A percentile compares a stretch with the other conserved stretches of the same genome.
Evolutionary conservation across 2,888 invertebrate genomes (phyloP).

Genomic region (Drepana falcataria): DNA sequence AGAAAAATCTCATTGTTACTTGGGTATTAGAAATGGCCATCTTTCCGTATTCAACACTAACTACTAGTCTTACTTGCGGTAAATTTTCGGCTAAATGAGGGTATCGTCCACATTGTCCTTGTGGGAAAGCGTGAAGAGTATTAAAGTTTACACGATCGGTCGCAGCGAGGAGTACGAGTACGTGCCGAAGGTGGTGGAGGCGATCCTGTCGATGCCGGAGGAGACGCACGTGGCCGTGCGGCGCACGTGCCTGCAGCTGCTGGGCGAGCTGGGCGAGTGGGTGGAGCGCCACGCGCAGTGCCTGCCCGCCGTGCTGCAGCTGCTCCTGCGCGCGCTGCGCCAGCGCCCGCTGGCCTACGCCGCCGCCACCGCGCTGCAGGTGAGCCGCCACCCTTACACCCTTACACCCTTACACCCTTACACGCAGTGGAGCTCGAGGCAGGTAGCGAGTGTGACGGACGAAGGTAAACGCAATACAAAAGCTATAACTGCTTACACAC

Average conservation of each 20-base stretch:
- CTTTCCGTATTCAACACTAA: too few relatives aligned
- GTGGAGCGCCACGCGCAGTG: slow-evolving; percentile 91
- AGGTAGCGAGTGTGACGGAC: too few relatives aligned
- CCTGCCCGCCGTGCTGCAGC: slow-evolving; percentile 75
- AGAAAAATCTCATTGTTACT: too few relatives aligned
- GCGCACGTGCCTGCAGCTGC: slow-evolving; percentile 90
- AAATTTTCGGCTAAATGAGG: too few relatives aligned
- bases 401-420: neutral
- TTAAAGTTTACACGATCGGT: too few relatives aligned
- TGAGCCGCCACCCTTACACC: slow-evolving; percentile 12
- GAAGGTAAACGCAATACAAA: too few relatives aligned
- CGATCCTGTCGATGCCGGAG: slow-evolving; percentile 90
- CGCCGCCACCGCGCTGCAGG: slow-evolving; percentile 90
- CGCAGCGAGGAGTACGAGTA: slow-evolving; percentile 95
- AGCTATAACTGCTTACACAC: too few relatives aligned
- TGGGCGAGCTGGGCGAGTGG: slow-evolving; percentile 97
- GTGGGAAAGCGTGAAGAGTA: too few relatives aligned
- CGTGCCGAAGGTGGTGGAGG: slow-evolving; percentile 95
- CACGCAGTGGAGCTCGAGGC: too few relatives aligned
- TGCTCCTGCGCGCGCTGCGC: slow-evolving; percentile 81
- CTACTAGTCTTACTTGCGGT: too few relatives aligned
- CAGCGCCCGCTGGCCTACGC: slow-evolving; percentile 86
- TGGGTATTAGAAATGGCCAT: too few relatives aligned
- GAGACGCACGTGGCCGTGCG: slow-evolving; percentile 92
- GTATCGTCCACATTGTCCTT: too few relatives aligned